Base-by-base conservation (phyloP, 2,113 vertebrate species). In the Dendrocopos noguchii region DNA sequence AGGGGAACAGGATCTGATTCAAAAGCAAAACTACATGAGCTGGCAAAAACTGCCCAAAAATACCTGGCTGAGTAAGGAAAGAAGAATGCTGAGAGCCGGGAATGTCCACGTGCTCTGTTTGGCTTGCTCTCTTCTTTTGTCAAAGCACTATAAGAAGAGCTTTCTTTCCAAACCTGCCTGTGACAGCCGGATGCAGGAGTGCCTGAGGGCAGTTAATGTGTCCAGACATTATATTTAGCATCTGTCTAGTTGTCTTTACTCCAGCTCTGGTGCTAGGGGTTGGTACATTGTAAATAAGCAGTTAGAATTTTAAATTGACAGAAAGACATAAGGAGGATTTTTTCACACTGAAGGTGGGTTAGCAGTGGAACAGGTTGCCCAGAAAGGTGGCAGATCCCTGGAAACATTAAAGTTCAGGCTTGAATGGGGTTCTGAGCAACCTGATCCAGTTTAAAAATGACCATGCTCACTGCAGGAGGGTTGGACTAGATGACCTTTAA, bases 41-140 rank as follows among this genome's bases (percentile, higher is more conserved):
- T 95, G 91, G 94, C 56, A 0, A 88, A 90, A 95, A 80, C 75
- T 86, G 84, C 89, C 86, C 77, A 53, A 94, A 90, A 83, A 8
- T 64, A 84, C 93, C 83, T 94, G 91, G 13, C 21, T 93, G 96
- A 97, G 64, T 95, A 93, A 94, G 65, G 60, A n/a, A 67, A 44
- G 53, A 84, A 68, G 57, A 93, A 96, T 86, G 93, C 73, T 47
- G 55, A 63, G 53, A 87, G 47, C 25, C 53, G 66, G 44, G 66
- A 87, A 80, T 29, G 56, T 60, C 78, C 53, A 10, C 42, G 52
- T 44, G 55, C 17, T 90, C 39, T 66, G 15, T 72, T 87, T 74
- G 65, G 52, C 47, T 76, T 81, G 33, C 24, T 94, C 52, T 90
- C n/a, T 52, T 71, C 77, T 91, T 80, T 74, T 29, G 42, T 33